Conservation (phyloP, 1,140 invertebrate genomes). For the Diabrotica undecimpunctata region DNA sequence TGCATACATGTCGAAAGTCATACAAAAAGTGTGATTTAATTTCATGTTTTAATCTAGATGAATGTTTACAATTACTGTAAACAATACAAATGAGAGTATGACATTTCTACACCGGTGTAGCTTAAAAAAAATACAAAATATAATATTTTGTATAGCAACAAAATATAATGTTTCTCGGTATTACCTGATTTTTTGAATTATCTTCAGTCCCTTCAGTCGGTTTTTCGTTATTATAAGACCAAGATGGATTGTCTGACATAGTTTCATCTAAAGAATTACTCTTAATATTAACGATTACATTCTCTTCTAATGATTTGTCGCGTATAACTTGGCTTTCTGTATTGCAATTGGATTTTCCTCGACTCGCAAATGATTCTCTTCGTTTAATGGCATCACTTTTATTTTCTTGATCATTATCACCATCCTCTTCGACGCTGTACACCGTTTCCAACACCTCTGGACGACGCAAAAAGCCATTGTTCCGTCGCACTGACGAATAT, state of each 20-base stretch:
- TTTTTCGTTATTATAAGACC: conserved; percentile 22
- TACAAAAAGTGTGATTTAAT: too few species aligned
- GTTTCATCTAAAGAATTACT: conserved; percentile 41
- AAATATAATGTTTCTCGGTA: too few species aligned
- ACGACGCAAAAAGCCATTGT: conserved; percentile 69
- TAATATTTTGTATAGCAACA: too few species aligned
- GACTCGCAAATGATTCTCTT: conserved; percentile 48
- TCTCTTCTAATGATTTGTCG: conserved; percentile 42
- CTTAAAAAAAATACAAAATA: too few species aligned
- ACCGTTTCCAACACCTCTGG: conserved; percentile 82
- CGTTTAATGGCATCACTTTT: conserved; percentile 50
- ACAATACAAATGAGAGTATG: too few species aligned
- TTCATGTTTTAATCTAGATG: too few species aligned
- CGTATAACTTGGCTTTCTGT: conserved; percentile 47
- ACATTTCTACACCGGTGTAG: too few species aligned
- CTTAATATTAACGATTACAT: conserved; percentile 39
- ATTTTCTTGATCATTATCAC: conserved; percentile 54
- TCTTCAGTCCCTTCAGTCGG: conserved; percentile 26
- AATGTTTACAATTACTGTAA: too few species aligned
- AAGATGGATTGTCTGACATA: conserved; percentile 42
- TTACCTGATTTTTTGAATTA: conserved; percentile 47
- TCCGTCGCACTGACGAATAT: conserved; percentile 64
- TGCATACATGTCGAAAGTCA: too few species aligned
- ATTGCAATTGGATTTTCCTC: conserved; percentile 48
- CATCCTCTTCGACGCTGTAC: conserved; percentile 80